These are phyloP conservation scores for Chloroceryle inda DNA, from an alignment of 2,797 vertebrate species.

Conservation along the genomic window DNA sequence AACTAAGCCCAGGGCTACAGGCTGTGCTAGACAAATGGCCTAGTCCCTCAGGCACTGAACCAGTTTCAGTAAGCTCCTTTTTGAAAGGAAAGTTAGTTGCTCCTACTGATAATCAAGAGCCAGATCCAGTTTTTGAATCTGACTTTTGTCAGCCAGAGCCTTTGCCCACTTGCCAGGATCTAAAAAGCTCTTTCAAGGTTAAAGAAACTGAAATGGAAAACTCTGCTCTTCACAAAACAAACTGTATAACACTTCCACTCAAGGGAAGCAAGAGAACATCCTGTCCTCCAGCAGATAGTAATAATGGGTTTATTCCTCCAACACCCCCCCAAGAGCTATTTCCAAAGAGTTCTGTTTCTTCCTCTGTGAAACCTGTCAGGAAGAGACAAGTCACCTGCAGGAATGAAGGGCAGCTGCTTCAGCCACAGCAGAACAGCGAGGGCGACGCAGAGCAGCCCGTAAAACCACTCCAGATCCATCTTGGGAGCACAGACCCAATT, in stretches of 20 bases:
- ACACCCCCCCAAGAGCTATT: constrained; percentile 82
- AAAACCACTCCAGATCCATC: neutral
- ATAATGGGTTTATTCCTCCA: constrained; percentile 84
- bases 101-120: constrained; percentile 39
- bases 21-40: constrained; percentile 90
- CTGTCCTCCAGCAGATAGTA: constrained; percentile 69
- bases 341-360: constrained; percentile 77
- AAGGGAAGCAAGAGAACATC: constrained; percentile 15
- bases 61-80: neutral
- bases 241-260: neutral
- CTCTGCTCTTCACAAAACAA: neutral
- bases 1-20: constrained; percentile 90
- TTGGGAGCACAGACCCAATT: neutral
- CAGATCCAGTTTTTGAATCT: constrained; percentile 6
- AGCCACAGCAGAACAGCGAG: neutral
- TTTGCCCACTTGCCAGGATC: constrained; percentile 15
- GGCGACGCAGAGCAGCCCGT: neutral
- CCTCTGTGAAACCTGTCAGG: constrained; percentile 70
- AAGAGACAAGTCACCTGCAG: neutral
- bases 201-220: neutral
- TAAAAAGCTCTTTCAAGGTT: constrained; percentile 29
- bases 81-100: constrained; percentile 52
- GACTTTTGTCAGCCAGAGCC: neutral
- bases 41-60: constrained; percentile 79
- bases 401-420: neutral